Evolutionary conservation across 2,888 invertebrate genomes (phyloP).

Genomic region (Eristalis tenax): DNA sequence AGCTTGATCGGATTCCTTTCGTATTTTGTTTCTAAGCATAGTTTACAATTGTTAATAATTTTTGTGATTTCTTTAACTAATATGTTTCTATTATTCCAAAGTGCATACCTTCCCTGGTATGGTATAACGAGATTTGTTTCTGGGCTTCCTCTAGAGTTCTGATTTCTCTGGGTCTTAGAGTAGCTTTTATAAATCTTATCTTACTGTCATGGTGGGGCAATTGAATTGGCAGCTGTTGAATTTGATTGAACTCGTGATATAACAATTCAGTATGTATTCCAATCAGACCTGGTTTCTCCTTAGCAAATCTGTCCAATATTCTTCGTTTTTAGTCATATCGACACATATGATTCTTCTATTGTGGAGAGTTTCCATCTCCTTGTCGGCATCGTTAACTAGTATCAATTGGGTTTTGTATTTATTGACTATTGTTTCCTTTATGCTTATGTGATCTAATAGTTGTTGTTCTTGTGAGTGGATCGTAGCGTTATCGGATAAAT

Average conservation of each 20-base stretch:
- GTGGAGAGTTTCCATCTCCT: not conserved
- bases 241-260: no score
- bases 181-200: not conserved
- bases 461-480: not conserved
- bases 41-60: no score
- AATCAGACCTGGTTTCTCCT: not conserved
- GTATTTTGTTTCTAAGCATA: no score
- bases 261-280: not conserved
- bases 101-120: not conserved
- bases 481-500: not conserved
- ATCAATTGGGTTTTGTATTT: not conserved
- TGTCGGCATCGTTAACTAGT: not conserved
- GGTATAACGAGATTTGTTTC: no score
- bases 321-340: not conserved
- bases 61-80: not conserved
- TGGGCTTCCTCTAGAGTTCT: not conserved
- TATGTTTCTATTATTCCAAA: not conserved
- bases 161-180: not conserved
- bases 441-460: not conserved
- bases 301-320: not conserved
- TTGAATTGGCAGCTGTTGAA: no score
- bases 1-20: no score
- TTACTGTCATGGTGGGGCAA: not conserved
- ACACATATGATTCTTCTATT: not conserved
- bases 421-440: not conserved